A percentile compares a stretch with the other conserved stretches of the same genome.
Evolutionary conservation across 2,113 vertebrate species (phyloP).

Genomic region (Gorilla gorilla): DNA sequence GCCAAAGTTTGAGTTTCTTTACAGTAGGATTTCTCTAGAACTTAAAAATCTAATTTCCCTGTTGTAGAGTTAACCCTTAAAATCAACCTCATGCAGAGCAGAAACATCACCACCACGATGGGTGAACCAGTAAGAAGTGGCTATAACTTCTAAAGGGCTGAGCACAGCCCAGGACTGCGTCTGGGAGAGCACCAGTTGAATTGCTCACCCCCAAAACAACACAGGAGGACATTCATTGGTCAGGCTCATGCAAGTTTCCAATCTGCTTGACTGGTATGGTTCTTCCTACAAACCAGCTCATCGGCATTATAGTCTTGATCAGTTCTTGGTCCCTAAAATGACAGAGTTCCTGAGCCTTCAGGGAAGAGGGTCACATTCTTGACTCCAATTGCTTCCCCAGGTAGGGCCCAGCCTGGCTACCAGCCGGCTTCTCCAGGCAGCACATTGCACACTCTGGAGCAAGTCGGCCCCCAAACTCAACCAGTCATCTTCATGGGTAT

Average conservation of each 20-base stretch:
- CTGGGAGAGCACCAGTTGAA: fast-evolving
- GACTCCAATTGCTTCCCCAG: fast-evolving
- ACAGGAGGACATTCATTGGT: fast-evolving
- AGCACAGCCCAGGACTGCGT: fast-evolving
- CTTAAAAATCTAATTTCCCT: neutral
- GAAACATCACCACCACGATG: neutral
- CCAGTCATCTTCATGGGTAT: fast-evolving
- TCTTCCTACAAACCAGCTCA: neutral
- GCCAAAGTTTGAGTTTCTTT: neutral
- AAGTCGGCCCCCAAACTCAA: neutral
- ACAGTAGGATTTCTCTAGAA: neutral
- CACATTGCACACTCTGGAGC: fast-evolving
- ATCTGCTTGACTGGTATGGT: neutral
- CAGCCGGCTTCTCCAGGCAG: neutral
- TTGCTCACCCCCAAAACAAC: fast-evolving
- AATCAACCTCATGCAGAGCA: neutral
- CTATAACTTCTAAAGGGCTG: fast-evolving
- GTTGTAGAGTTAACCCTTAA: neutral
- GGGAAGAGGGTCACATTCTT: neutral
- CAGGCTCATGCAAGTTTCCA: neutral
- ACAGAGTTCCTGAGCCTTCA: neutral
- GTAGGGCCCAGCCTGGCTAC: neutral
- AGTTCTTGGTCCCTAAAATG: neutral
- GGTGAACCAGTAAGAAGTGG: neutral
- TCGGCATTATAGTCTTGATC: fast-evolving